These are phyloP conservation scores for Drosophila robusta DNA, from an alignment of 2,888 invertebrate genomes.

Conservation along the genomic window DNA sequence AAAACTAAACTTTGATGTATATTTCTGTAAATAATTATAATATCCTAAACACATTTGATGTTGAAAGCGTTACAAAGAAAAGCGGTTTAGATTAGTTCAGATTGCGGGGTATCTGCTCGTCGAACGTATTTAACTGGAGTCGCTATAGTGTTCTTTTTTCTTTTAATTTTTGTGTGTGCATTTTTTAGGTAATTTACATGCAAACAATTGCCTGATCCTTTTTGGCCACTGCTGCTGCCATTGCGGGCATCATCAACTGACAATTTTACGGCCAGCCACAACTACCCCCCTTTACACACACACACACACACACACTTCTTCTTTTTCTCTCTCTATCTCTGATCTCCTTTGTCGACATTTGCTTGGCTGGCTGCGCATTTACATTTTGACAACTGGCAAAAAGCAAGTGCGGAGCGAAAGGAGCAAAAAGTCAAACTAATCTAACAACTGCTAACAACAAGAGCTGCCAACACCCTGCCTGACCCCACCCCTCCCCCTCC, in stretches of 20 bases:
- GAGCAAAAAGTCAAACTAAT: conserved; percentile 72
- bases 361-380: conserved; percentile 60
- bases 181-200: conserved; percentile 66
- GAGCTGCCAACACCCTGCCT: conserved; percentile 21
- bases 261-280: conserved; percentile 55
- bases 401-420: conserved; percentile 30
- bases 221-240: conserved; percentile 19
- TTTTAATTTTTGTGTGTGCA: conserved; percentile 11
- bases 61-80: no score
- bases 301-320: not conserved
- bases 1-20: no score
- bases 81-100: no score
- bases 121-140: not conserved
- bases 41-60: no score
- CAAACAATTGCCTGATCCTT: conserved; percentile 70
- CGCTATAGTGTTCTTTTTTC: not conserved
- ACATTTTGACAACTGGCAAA: conserved; percentile 68
- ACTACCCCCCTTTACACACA: not conserved
- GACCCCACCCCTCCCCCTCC: no score
- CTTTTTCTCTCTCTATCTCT: not conserved
- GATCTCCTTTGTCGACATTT: conserved; percentile 14
- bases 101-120: conserved; percentile 1
- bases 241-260: conserved; percentile 66
- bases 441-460: conserved; percentile 78
- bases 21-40: no score